Evolutionary conservation across 2,888 invertebrate species (phyloP), one percentile per base, ranked within the genome.

Genomic region (Ditula angustiorana): DNA sequence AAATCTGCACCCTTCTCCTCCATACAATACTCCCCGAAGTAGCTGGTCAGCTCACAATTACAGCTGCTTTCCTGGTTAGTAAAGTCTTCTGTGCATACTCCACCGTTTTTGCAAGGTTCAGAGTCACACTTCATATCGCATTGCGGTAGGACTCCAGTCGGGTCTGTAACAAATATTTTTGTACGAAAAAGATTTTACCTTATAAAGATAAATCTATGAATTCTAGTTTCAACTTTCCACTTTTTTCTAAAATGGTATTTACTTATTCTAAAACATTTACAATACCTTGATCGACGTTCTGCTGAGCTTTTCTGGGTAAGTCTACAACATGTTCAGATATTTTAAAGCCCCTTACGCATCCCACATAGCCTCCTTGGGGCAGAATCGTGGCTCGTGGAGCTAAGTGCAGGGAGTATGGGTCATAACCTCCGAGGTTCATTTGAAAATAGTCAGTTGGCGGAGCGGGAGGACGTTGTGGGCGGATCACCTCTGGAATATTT

Each of bases 1-100:
- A 98, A 98, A 77, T 97, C 97, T 0, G 97, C 98, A 0, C 97
- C 98, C 80, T 97, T 97, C 82, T 98, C 97, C 87, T 97, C 97
- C 71, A 96, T 95, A 78, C 98, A 98, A 75, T 95, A 95, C 74
- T 97, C 97, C 11, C 98, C 98, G 72, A 97, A 96, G 81, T 98
- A 98, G 63, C 98, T 98, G 0, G 98, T 98, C 67, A 96, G 94
- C 74, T 97, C 97, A 74, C 98, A 98, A 71, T 98, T 96, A 79
- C 98, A 98, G 8, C 96, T 96, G 71, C 97, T 97, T 70, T 96
- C 96, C 75, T 97, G 97, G 68, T 96, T 95, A 11, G 95, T 95
- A 83, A 98, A 98, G 81, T 98, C 96, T 85, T 98, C 98, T 2
- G 96, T 96, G 78, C 98, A 98, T 16, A 96, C 94, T 0, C 98